Conservation (phyloP, 2,888 invertebrate genomes). For the Andricus curvator region DNA sequence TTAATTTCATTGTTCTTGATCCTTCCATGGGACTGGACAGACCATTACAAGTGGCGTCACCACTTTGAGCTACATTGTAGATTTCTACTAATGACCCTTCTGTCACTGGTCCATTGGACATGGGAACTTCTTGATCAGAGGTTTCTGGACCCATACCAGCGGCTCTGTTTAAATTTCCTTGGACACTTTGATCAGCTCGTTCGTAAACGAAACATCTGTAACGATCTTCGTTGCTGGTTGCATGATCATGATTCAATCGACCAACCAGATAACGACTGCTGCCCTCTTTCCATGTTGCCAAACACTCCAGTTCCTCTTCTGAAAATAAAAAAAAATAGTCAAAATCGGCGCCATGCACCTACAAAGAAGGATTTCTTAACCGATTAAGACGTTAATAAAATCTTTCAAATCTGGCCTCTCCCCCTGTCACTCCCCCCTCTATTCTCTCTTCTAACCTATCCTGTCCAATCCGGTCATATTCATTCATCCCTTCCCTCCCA, state of each 20-base stretch:
- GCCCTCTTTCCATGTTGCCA: slow-evolving; percentile 96
- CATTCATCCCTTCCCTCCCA: no score
- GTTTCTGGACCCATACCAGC: slow-evolving; percentile 69
- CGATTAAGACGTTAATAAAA: background rate
- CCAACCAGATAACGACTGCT: slow-evolving; percentile 94
- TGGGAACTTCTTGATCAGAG: slow-evolving; percentile 69
- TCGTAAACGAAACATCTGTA: slow-evolving; percentile 98
- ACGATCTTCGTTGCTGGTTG: slow-evolving; percentile 94
- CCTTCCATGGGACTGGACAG: slow-evolving; percentile 94
- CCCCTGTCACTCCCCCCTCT: no score
- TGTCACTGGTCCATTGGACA: slow-evolving; percentile 66
- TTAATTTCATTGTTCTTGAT: slow-evolving; percentile 90
- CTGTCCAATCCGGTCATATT: no score
- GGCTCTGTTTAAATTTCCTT: slow-evolving; percentile 66
- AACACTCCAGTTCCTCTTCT: slow-evolving; percentile 95
- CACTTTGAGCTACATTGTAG: slow-evolving; percentile 93
- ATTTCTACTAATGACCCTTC: slow-evolving; percentile 72
- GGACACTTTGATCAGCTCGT: slow-evolving; percentile 81
- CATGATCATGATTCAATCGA: slow-evolving; percentile 92
- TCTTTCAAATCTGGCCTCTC: no score
- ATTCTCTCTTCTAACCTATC: no score
- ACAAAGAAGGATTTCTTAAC: background rate
- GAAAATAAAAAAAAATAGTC: slow-evolving; percentile 69
- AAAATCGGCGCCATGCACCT: no score
- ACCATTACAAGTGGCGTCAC: slow-evolving; percentile 96